These are phyloP conservation scores for Cyclophora punctaria DNA, from an alignment of 2,888 invertebrate genomes.

Conservation along the genomic window DNA sequence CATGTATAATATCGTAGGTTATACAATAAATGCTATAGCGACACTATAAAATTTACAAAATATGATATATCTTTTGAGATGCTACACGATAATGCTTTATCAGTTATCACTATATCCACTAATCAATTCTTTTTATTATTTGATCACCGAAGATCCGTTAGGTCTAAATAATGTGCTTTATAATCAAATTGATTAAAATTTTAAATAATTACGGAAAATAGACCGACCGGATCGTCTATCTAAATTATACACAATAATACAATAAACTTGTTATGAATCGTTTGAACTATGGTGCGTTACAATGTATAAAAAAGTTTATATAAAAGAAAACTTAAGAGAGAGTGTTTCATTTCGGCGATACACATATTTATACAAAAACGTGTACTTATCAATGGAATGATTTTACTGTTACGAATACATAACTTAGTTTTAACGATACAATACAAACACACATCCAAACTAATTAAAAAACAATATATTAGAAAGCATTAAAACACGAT, in stretches of 20 bases:
- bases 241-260: neutral
- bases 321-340: neutral
- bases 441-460: too few relatives aligned
- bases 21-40: conserved; percentile 64
- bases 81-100: conserved; percentile 66
- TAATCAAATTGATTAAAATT: neutral
- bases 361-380: too few relatives aligned
- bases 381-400: too few relatives aligned
- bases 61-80: conserved; percentile 73
- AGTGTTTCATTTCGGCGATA: too few relatives aligned
- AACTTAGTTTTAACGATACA: too few relatives aligned
- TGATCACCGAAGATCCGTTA: conserved; percentile 46
- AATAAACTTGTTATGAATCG: conserved; percentile 2
- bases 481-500: too few relatives aligned
- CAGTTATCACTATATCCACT: conserved; percentile 45
- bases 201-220: conserved; percentile 9
- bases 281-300: conserved; percentile 3
- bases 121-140: conserved; percentile 67
- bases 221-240: too few relatives aligned
- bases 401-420: too few relatives aligned
- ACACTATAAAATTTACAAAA: conserved; percentile 76
- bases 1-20: conserved; percentile 53
- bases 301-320: neutral
- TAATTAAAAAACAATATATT: too few relatives aligned
- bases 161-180: too few relatives aligned